Conservation (phyloP, 2,797 vertebrate genomes). For the Hafferia zeledoni region DNA sequence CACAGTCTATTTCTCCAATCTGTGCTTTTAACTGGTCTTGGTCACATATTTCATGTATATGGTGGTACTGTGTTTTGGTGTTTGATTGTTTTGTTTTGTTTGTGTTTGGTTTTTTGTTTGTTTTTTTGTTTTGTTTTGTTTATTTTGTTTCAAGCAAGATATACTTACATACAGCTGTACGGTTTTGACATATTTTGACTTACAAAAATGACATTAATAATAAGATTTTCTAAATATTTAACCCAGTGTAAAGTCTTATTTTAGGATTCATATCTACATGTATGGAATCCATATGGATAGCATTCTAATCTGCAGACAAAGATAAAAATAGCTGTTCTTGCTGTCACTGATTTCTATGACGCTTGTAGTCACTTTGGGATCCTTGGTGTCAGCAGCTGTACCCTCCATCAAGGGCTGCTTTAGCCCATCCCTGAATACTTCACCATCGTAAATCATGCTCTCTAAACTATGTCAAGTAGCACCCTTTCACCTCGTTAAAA, state of each 20-base stretch:
- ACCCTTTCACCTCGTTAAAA: not conserved
- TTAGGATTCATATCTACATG: not conserved
- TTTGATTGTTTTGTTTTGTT: too few species aligned
- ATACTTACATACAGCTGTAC: not conserved
- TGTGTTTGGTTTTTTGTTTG: too few species aligned
- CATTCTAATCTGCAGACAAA: not conserved
- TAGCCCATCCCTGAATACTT: not conserved
- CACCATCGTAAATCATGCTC: not conserved
- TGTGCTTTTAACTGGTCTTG: not conserved
- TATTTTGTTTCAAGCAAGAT: not conserved
- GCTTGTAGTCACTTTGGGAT: not conserved
- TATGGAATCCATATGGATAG: not conserved
- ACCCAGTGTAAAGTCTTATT: not conserved
- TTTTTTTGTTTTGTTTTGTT: too few species aligned
- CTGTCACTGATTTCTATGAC: not conserved
- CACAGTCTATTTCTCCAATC: not conserved
- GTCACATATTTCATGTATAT: not conserved
- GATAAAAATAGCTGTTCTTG: not conserved
- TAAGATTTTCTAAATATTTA: not conserved
- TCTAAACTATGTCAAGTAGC: not conserved
- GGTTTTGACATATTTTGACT: not conserved
- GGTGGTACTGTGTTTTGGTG: not conserved
- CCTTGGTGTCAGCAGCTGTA: not conserved
- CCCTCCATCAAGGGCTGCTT: not conserved
- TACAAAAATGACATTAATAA: not conserved